Evolutionary conservation across 2,888 invertebrate species (phyloP).

Genomic region (Leucophora obtusa): DNA sequence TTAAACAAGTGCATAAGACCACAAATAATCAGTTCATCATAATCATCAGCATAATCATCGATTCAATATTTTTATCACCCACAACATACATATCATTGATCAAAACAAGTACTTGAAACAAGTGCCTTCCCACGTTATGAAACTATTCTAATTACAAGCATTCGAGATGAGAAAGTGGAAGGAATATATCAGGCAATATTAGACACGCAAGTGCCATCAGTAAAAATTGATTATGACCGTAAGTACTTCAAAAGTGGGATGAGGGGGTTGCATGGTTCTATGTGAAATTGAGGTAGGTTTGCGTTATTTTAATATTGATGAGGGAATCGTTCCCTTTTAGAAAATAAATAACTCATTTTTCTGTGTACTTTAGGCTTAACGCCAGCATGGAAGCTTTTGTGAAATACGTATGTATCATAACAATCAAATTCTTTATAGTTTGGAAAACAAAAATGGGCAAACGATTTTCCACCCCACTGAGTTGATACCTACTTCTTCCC

Average conservation of each 20-base stretch:
- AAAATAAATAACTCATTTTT: slow-evolving; percentile 28
- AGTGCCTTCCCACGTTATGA: slow-evolving; percentile 53
- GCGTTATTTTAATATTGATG: slow-evolving; percentile 2
- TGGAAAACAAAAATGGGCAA: slow-evolving; percentile 43
- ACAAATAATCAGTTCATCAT: slow-evolving; percentile 58
- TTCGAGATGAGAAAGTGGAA: background rate
- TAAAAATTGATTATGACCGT: slow-evolving; percentile 59
- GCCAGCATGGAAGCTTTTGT: slow-evolving; percentile 48
- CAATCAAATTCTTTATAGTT: slow-evolving; percentile 52
- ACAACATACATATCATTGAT: slow-evolving; percentile 53
- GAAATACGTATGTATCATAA: slow-evolving; percentile 37
- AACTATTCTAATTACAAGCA: slow-evolving; percentile 54
- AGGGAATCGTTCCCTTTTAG: slow-evolving; percentile 12
- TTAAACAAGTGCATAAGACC: slow-evolving; percentile 70
- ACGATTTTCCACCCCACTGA: slow-evolving; percentile 58
- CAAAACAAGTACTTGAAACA: slow-evolving; percentile 49
- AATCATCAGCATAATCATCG: slow-evolving; percentile 34
- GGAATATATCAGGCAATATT: slow-evolving; percentile 21
- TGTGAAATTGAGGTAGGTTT: slow-evolving; percentile 28
- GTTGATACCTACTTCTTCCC: slow-evolving; percentile 20
- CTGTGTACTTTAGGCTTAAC: slow-evolving; percentile 46
- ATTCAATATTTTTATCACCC: slow-evolving; percentile 30
- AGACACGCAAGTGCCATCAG: slow-evolving; percentile 63
- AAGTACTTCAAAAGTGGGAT: slow-evolving; percentile 29
- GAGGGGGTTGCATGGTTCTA: background rate